Evolutionary conservation across 2,113 vertebrate species (phyloP).

Genomic region (Coreoperca whiteheadi): DNA sequence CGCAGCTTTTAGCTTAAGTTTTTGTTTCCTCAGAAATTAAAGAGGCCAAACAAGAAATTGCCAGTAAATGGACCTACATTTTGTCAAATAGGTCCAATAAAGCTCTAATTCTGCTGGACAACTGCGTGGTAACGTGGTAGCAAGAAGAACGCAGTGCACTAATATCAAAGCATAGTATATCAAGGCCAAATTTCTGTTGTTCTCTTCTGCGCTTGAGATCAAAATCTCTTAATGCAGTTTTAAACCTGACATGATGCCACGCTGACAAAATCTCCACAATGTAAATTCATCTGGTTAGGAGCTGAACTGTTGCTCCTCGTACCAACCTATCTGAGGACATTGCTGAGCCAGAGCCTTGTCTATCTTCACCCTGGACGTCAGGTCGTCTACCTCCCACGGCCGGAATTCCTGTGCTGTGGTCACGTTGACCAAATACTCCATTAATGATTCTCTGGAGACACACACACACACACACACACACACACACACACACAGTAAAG

Average conservation of each 20-base stretch:
- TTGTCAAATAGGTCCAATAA: neutral
- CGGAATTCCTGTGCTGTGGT: slow-evolving; percentile 93
- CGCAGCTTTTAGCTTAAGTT: too few species aligned
- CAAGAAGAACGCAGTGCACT: neutral
- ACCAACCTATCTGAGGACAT: slow-evolving; percentile 89
- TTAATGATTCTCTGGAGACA: slow-evolving; percentile 86
- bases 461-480: slow-evolving; percentile 7
- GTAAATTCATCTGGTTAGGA: neutral
- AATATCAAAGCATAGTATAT: neutral
- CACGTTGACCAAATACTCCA: slow-evolving; percentile 93
- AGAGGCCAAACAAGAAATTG: neutral
- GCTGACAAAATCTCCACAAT: neutral
- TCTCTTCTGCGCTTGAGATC: neutral
- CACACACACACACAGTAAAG: slow-evolving; percentile 3
- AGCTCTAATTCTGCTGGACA: neutral
- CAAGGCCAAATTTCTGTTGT: neutral
- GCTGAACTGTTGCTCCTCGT: neutral
- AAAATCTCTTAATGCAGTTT: too few species aligned
- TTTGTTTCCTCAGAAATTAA: neutral
- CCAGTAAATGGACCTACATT: neutral
- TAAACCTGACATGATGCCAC: neutral
- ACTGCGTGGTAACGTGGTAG: neutral
- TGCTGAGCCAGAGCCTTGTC: slow-evolving; percentile 90
- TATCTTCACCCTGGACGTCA: slow-evolving; percentile 85
- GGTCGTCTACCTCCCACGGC: slow-evolving; percentile 89